These are phyloP conservation scores for Macrobrachium rosenbergii DNA, from an alignment of 1,140 invertebrate genomes.

Conservation along the genomic window DNA sequence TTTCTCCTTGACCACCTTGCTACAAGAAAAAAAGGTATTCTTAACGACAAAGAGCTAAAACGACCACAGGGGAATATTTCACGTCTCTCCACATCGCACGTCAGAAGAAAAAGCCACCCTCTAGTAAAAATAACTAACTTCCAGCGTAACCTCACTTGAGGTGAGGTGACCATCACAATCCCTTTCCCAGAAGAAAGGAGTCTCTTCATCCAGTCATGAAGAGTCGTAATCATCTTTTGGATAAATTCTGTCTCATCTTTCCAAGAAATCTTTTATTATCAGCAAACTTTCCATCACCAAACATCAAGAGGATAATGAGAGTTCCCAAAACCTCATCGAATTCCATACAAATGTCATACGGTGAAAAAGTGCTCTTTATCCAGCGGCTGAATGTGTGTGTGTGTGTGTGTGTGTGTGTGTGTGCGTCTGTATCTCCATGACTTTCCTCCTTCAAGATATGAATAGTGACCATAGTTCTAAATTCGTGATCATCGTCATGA, in stretches of 20 bases:
- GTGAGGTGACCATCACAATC: neutral
- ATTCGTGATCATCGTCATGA: neutral
- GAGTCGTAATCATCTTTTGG: no score
- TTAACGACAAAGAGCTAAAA: neutral
- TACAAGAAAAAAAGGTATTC: no score
- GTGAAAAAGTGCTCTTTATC: no score
- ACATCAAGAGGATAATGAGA: no score
- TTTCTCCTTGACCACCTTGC: no score
- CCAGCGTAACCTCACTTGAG: neutral
- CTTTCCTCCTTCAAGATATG: neutral
- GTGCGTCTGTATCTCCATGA: neutral
- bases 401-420: neutral
- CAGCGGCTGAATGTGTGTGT: neutral
- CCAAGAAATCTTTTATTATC: no score
- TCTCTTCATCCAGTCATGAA: no score
- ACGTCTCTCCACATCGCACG: neutral
- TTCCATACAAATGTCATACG: no score
- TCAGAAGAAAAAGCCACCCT: neutral
- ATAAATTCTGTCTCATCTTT: no score
- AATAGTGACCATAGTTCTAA: neutral
- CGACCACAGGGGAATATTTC: constrained; percentile 8
- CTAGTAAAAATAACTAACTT: no score
- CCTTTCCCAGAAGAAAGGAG: no score
- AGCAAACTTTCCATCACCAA: no score
- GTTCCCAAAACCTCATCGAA: neutral